phyloP scores from a whole-genome alignment of 1,140 invertebrate species.

The Acyrthosiphon pisum region DNA sequence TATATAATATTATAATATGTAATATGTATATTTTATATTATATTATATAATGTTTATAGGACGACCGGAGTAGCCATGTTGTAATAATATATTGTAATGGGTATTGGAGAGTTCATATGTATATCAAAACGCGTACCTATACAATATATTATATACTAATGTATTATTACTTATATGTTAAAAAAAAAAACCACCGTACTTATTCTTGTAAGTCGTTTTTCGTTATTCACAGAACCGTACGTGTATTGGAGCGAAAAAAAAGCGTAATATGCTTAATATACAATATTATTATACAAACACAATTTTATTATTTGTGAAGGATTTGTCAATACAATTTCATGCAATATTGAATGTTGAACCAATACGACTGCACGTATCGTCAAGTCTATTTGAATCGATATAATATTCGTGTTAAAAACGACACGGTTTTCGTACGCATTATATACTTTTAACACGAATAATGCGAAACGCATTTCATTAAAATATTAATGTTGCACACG shows the following conservation, averaged over 20 bases:
- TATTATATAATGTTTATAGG: too few relatives aligned
- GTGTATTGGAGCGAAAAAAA: neutral
- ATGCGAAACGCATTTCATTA: neutral
- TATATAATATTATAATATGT: too few relatives aligned
- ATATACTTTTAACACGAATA: neutral
- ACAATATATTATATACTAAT: too few relatives aligned
- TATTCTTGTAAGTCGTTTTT: neutral
- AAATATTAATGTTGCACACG: neutral
- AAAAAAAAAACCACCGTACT: neutral
- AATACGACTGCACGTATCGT: neutral
- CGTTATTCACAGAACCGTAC: neutral
- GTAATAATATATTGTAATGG: neutral
- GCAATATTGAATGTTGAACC: neutral
- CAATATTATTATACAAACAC: neutral
- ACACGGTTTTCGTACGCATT: neutral
- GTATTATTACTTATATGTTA: neutral
- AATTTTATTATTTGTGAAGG: neutral
- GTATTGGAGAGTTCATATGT: neutral
- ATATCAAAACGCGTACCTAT: neutral
- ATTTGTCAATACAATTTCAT: conserved; percentile 23
- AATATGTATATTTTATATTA: too few relatives aligned
- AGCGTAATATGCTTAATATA: neutral
- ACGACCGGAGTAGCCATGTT: neutral
- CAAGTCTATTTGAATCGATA: neutral
- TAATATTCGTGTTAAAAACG: neutral